A percentile compares a stretch with the other conserved stretches of the same genome.
These are phyloP conservation scores for Ylistrum balloti DNA, from an alignment of 1,140 invertebrate genomes.

Conservation along the genomic window DNA sequence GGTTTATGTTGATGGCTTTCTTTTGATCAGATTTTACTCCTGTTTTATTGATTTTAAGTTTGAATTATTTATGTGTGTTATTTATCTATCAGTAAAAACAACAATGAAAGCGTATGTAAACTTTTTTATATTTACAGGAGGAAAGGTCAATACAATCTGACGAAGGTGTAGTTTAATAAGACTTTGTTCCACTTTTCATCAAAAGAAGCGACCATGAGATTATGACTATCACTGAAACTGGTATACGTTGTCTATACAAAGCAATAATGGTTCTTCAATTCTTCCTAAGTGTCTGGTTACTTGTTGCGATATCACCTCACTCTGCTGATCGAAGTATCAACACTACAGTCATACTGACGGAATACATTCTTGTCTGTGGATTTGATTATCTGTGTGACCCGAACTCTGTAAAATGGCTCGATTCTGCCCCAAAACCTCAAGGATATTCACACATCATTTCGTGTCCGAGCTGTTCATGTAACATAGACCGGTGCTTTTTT, in stretches of 20 bases:
- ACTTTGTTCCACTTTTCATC: too few relatives aligned
- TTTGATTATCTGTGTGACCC: not conserved
- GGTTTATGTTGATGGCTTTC: too few relatives aligned
- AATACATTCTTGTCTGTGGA: not conserved
- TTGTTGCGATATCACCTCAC: not conserved
- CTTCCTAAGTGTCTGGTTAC: not conserved
- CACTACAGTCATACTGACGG: not conserved
- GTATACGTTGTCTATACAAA: not conserved
- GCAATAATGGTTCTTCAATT: not conserved
- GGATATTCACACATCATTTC: not conserved
- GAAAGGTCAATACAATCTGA: too few relatives aligned
- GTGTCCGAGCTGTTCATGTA: not conserved
- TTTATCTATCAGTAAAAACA: too few relatives aligned
- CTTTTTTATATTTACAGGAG: too few relatives aligned
- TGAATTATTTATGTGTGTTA: too few relatives aligned
- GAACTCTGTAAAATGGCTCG: not conserved
- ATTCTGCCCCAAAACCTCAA: not conserved
- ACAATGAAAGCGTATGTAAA: too few relatives aligned
- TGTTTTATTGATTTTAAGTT: too few relatives aligned
- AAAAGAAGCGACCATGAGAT: not conserved
- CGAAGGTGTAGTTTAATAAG: too few relatives aligned
- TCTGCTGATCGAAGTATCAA: not conserved
- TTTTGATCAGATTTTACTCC: too few relatives aligned
- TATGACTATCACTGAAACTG: not conserved
- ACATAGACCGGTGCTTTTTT: not conserved